A percentile compares a stretch with the other conserved stretches of the same genome.
Evolutionary conservation across 2,888 invertebrate genomes (phyloP).

Genomic region (Epicampocera succincta): DNA sequence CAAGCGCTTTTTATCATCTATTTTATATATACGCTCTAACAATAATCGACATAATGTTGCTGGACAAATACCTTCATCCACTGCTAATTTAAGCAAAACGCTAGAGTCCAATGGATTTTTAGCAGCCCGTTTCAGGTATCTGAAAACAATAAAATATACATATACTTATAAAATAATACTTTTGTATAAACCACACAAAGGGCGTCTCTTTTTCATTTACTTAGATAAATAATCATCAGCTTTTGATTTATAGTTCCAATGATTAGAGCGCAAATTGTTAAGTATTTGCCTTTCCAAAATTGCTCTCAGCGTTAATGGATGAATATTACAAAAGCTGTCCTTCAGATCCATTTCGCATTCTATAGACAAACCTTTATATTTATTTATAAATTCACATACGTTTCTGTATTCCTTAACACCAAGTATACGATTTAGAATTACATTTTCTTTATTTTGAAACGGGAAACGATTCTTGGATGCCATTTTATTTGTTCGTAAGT

Average conservation of each 20-base stretch:
- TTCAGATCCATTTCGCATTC: constrained; percentile 85
- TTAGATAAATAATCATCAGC: constrained; percentile 83
- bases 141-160: constrained; percentile 39
- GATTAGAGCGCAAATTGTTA: constrained; percentile 85
- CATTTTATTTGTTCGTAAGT: constrained; percentile 26
- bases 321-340: constrained; percentile 83
- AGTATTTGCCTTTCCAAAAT: constrained; percentile 87
- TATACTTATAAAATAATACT: too few species aligned
- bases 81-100: constrained; percentile 76
- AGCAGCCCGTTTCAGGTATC: constrained; percentile 73
- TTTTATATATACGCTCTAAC: constrained; percentile 77
- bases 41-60: constrained; percentile 77
- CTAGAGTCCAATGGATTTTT: constrained; percentile 53
- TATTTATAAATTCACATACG: constrained; percentile 82
- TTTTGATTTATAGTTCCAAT: constrained; percentile 84
- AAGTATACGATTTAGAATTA: constrained; percentile 73
- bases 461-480: not conserved
- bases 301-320: constrained; percentile 85
- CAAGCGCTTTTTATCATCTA: constrained; percentile 74
- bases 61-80: constrained; percentile 75
- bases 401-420: constrained; percentile 71
- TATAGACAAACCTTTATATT: constrained; percentile 83
- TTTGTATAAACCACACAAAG: too few species aligned
- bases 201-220: constrained; percentile 64
- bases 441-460: not conserved